Evolutionary conservation across 2,113 vertebrate species (phyloP).

Genomic region (Hydropotes inermis): DNA sequence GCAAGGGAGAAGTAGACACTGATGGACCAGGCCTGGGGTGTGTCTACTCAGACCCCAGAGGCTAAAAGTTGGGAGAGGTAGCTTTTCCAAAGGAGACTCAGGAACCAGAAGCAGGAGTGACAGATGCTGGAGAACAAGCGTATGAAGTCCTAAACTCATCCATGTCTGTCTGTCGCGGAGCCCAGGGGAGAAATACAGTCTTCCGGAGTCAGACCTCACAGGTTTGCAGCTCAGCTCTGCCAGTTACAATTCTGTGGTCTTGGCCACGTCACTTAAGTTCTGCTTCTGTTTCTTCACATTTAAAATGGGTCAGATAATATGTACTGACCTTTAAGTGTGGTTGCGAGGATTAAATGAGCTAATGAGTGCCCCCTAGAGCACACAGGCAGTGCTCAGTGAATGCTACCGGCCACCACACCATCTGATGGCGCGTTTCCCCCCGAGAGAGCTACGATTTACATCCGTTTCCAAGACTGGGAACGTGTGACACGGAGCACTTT

Average conservation of each 20-base stretch:
- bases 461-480: neutral
- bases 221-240: neutral
- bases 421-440: neutral
- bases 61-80: neutral
- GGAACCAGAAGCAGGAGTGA: neutral
- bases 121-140: neutral
- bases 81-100: neutral
- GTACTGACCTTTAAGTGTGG: neutral
- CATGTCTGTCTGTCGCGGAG: accelerated
- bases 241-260: neutral
- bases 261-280: neutral
- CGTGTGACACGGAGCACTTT: neutral
- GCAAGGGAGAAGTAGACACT: neutral
- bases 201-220: neutral
- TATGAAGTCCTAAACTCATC: neutral
- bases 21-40: neutral
- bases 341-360: neutral
- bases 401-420: neutral
- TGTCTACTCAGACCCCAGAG: neutral
- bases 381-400: neutral
- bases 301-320: neutral
- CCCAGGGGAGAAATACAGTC: neutral
- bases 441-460: too few species aligned
- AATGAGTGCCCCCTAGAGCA: accelerated
- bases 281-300: neutral